phyloP scores from a whole-genome alignment of 2,888 invertebrate species.

The Nipponacmea schrenckii region DNA sequence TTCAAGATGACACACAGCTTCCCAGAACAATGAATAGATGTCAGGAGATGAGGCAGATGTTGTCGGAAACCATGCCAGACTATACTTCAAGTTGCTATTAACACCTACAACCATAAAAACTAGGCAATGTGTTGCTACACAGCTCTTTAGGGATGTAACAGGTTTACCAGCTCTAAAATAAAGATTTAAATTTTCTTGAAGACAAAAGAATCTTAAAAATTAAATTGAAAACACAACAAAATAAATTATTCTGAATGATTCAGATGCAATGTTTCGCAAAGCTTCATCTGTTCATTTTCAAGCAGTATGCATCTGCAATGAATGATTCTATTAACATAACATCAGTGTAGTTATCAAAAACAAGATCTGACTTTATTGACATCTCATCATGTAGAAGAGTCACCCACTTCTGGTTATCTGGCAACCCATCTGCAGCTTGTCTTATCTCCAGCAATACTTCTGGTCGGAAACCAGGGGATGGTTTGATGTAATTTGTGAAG shows the following conservation, averaged over 20 bases:
- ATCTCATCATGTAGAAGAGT: not conserved
- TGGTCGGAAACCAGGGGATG: not conserved
- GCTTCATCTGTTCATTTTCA: no score
- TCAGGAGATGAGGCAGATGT: not conserved
- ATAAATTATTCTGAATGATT: no score
- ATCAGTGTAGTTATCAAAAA: not conserved
- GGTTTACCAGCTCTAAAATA: no score
- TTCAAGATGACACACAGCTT: not conserved
- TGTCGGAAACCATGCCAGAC: not conserved
- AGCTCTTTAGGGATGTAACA: no score
- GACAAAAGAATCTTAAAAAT: no score
- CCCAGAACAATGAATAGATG: not conserved
- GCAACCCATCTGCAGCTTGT: not conserved
- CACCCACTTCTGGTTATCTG: not conserved
- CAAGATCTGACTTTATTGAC: not conserved
- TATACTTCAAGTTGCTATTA: not conserved
- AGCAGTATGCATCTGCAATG: no score
- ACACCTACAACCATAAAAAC: not conserved
- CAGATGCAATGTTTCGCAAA: no score
- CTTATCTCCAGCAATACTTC: not conserved
- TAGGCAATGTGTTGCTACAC: not conserved
- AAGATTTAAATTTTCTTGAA: no score
- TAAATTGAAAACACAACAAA: no score
- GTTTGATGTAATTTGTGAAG: not conserved
- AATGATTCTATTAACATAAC: no score